Evolutionary conservation across 2,113 vertebrate species (phyloP).

Genomic region (Trogon melanurus): DNA sequence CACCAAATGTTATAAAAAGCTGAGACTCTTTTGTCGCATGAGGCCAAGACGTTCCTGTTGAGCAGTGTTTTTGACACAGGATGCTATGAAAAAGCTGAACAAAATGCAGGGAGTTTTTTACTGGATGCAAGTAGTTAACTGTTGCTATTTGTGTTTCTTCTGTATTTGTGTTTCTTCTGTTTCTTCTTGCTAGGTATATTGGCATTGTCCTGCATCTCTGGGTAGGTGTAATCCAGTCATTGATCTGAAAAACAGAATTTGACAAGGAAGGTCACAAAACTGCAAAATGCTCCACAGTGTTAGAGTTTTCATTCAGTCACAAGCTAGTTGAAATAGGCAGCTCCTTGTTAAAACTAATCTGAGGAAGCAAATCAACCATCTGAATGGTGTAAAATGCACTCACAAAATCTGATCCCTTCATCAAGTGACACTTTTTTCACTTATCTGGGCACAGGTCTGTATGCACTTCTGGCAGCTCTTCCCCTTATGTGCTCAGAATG

Average conservation of each 20-base stretch:
- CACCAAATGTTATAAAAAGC: neutral
- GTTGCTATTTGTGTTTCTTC: neutral
- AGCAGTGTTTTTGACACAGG: neutral
- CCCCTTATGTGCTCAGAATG: neutral
- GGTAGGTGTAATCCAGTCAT: neutral
- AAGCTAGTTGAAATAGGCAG: neutral
- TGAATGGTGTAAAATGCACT: conserved; percentile 8
- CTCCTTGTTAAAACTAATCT: neutral
- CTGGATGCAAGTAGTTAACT: neutral
- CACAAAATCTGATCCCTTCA: neutral
- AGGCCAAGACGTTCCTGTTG: neutral
- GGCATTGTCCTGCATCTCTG: neutral
- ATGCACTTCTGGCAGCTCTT: conserved; percentile 5
- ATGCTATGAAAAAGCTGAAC: neutral
- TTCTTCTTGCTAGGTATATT: neutral
- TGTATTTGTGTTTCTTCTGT: neutral
- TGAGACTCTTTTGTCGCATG: neutral
- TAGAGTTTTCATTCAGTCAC: neutral
- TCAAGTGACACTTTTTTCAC: neutral
- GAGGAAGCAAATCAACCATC: neutral
- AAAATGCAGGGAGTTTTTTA: neutral
- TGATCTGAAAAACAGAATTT: neutral
- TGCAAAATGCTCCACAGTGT: neutral
- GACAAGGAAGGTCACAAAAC: neutral
- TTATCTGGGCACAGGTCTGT: neutral